Percentiles rank a stretch among this genome's conserved stretches.
Evolutionary conservation across 2,888 invertebrate genomes (phyloP).

Genomic region (Nipponacmea schrenckii): DNA sequence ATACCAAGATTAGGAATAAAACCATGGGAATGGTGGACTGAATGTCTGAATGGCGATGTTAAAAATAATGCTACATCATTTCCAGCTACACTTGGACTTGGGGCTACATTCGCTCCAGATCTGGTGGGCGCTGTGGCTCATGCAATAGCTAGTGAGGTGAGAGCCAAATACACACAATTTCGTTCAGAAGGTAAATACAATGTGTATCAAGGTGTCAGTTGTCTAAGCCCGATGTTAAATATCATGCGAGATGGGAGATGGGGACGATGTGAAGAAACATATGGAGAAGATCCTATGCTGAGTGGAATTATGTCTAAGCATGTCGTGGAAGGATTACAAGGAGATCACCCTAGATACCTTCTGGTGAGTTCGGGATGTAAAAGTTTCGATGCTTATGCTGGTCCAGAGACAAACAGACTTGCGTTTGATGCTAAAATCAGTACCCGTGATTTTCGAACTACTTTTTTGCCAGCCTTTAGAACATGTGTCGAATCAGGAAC

Average conservation of each 20-base stretch:
- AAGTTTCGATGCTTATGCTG: conserved; percentile 61
- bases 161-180: conserved; percentile 37
- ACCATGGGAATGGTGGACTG: conserved; percentile 17
- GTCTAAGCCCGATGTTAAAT: conserved; percentile 49
- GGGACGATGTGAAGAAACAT: conserved; percentile 57
- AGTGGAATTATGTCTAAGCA: conserved; percentile 44
- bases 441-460: conserved; percentile 41
- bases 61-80: conserved; percentile 13
- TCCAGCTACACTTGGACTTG: conserved; percentile 10
- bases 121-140: conserved; percentile 35
- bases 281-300: conserved; percentile 62
- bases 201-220: conserved; percentile 39
- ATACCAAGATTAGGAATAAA: conserved; percentile 10
- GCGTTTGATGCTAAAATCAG: conserved; percentile 29
- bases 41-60: conserved; percentile 11
- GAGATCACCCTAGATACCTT: conserved; percentile 52
- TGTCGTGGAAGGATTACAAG: conserved; percentile 60
- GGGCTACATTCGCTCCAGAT: conserved; percentile 24
- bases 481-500: conserved; percentile 47
- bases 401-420: conserved; percentile 52
- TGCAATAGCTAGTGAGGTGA: conserved; percentile 29
- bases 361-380: conserved; percentile 61
- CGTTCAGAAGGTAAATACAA: conserved; percentile 22
- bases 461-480: conserved; percentile 46
- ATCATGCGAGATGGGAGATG: conserved; percentile 50